Conservation (phyloP, 2,888 invertebrate genomes). For the Buathra laborator region DNA sequence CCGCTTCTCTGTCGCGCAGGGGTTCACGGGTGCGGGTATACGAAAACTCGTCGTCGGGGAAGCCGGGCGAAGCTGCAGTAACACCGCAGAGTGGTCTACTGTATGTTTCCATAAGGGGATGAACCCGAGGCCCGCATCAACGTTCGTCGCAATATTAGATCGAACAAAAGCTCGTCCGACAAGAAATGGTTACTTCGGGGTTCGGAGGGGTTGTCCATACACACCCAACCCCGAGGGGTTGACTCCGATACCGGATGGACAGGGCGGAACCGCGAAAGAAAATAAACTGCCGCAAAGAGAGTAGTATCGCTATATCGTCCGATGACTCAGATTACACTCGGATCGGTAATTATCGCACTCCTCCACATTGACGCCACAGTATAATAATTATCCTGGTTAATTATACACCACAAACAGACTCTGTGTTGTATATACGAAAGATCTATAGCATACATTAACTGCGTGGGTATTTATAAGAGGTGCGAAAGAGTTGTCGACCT, state of each 20-base stretch:
- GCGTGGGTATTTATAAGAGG: constrained; percentile 23
- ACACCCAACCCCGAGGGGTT: constrained; percentile 55
- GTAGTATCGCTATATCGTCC: constrained; percentile 25
- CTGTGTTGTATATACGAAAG: background rate
- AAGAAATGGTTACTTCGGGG: constrained; percentile 44
- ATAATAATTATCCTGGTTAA: constrained; percentile 45
- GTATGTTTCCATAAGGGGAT: constrained; percentile 41
- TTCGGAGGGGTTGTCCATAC: constrained; percentile 48
- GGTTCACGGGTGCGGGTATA: constrained; percentile 64
- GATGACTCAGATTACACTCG: constrained; percentile 61
- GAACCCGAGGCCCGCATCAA: constrained; percentile 47
- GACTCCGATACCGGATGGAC: constrained; percentile 62
- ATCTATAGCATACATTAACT: constrained; percentile 13
- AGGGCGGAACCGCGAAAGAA: constrained; percentile 66
- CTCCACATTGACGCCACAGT: constrained; percentile 37
- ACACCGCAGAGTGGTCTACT: constrained; percentile 53
- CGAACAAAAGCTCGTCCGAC: constrained; percentile 60
- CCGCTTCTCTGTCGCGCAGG: constrained; percentile 49
- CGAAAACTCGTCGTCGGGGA: constrained; percentile 55
- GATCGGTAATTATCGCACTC: constrained; percentile 57
- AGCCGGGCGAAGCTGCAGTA: constrained; percentile 53
- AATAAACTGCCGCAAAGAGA: constrained; percentile 53
- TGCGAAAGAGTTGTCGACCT: constrained; percentile 28
- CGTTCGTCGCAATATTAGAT: constrained; percentile 60
- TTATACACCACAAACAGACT: constrained; percentile 26